A percentile compares a stretch with the other conserved stretches of the same genome.
Conservation (phyloP, 2,113 vertebrate species). For the Paramisgurnus dabryanus region DNA sequence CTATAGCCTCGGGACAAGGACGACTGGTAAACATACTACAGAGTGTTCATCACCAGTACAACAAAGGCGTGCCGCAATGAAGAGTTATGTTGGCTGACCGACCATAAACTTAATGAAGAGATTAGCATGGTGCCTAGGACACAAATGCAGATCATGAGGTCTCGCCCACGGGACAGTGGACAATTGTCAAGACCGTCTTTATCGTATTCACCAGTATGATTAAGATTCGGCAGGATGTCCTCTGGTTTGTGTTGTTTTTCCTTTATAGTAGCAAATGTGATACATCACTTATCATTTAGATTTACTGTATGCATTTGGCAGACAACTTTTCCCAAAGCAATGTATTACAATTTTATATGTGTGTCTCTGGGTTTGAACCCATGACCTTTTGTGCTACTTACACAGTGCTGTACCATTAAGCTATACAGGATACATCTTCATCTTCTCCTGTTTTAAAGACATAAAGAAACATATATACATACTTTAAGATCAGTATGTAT, state of each 20-base stretch:
- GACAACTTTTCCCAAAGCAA: no score
- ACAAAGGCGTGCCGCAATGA: conserved; percentile 36
- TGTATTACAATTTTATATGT: no score
- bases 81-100: conserved; percentile 16
- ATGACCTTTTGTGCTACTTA: no score
- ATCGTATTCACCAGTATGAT: background rate
- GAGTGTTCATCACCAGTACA: conserved; percentile 25
- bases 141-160: conserved; percentile 43
- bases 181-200: conserved; percentile 24
- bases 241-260: conserved; percentile 2
- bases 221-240: background rate
- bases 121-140: conserved; percentile 28
- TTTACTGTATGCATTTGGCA: no score
- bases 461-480: no score
- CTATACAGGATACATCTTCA: no score
- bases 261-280: no score
- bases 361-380: no score
- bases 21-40: conserved; percentile 54
- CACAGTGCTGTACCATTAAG: no score
- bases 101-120: conserved; percentile 39
- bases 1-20: conserved; percentile 51
- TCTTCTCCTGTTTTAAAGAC: no score
- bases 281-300: no score
- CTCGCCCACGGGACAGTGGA: conserved; percentile 20
- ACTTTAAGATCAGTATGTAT: no score